phyloP scores from a whole-genome alignment of 2,888 invertebrate species.

The Aleiodes leptofemur region DNA sequence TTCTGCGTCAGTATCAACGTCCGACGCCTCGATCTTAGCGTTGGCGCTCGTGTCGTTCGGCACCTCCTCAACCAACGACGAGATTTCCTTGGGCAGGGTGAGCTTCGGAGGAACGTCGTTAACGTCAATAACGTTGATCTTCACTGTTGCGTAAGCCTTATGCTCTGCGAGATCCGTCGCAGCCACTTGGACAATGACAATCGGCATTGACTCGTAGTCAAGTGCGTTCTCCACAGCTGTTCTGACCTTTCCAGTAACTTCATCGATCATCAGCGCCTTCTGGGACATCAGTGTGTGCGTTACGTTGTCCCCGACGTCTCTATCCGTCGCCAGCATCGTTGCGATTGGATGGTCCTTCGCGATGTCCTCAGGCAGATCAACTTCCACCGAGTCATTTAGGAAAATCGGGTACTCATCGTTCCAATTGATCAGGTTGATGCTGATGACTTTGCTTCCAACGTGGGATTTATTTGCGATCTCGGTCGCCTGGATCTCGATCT shows the following conservation, averaged over 20 bases:
- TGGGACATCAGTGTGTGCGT: conserved; percentile 78
- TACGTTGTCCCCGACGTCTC: conserved; percentile 80
- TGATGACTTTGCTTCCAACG: conserved; percentile 74
- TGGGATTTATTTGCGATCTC: conserved; percentile 67
- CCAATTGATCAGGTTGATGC: conserved; percentile 80
- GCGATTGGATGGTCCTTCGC: conserved; percentile 76
- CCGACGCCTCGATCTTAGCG: conserved; percentile 77
- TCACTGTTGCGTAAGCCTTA: conserved; percentile 77
- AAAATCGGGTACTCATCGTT: conserved; percentile 86
- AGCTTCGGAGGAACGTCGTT: conserved; percentile 85
- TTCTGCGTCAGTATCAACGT: conserved; percentile 79
- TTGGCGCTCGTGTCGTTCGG: conserved; percentile 73
- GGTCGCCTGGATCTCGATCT: conserved; percentile 71
- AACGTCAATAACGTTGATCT: conserved; percentile 81
- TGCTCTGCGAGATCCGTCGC: conserved; percentile 74
- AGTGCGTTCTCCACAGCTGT: conserved; percentile 78
- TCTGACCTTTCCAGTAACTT: conserved; percentile 78
- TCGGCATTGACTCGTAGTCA: conserved; percentile 80
- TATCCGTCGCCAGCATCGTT: conserved; percentile 78
- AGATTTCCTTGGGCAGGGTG: conserved; percentile 76
- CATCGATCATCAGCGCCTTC: conserved; percentile 77
- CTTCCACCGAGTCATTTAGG: conserved; percentile 69
- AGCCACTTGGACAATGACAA: conserved; percentile 76
- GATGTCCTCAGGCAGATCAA: conserved; percentile 78
- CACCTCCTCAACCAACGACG: conserved; percentile 79